Conservation (phyloP, 2,888 invertebrate genomes). For the Tipula helvola region DNA sequence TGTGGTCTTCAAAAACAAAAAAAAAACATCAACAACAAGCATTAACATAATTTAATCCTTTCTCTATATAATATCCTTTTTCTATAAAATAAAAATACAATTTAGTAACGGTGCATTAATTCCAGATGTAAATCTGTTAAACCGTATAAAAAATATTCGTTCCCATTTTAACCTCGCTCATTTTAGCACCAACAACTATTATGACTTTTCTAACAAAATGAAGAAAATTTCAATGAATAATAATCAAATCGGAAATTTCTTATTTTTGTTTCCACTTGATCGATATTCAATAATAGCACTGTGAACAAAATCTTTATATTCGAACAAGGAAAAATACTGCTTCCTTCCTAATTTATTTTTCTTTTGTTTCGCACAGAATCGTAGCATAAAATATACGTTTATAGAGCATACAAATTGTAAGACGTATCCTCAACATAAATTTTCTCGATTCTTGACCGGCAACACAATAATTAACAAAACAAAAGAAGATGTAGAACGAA, state of each 20-base stretch:
- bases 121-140: not conserved
- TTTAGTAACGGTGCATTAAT: slow-evolving; percentile 4
- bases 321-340: not conserved
- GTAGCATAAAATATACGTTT: not conserved
- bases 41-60: not conserved
- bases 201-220: not conserved
- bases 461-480: not conserved
- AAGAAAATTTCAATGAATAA: not conserved
- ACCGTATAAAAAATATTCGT: not conserved
- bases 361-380: not conserved
- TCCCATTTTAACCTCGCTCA: not conserved
- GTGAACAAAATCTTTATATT: not conserved
- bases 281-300: not conserved
- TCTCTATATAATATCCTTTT: not conserved
- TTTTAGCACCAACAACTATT: not conserved
- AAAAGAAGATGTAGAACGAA: not conserved
- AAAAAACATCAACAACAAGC: not conserved
- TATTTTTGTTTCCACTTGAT: not conserved
- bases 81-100: not conserved
- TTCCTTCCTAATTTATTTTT: not conserved
- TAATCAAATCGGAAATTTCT: not conserved
- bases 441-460: not conserved
- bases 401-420: not conserved
- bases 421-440: not conserved
- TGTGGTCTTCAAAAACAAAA: not conserved